phyloP scores from a whole-genome alignment of 2,888 invertebrate species.

The Cantharis rustica region DNA sequence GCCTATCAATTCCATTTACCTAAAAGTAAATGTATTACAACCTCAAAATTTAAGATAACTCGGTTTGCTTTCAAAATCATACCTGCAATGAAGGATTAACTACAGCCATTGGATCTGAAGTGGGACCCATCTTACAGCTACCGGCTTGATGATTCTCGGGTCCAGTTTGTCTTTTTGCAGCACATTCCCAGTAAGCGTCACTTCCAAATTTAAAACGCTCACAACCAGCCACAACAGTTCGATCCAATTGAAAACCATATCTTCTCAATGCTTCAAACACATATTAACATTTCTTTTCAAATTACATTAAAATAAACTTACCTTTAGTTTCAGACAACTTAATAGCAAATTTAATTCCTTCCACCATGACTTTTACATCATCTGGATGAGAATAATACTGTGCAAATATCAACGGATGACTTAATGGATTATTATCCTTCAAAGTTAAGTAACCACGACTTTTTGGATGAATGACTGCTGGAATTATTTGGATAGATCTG shows the following conservation, averaged over 20 bases:
- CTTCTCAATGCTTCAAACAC: constrained; percentile 55
- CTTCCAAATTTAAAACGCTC: constrained; percentile 74
- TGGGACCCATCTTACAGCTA: constrained; percentile 67
- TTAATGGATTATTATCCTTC: constrained; percentile 74
- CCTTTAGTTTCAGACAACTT: constrained; percentile 72
- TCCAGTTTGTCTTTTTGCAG: constrained; percentile 62
- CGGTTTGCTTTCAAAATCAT: too few species aligned
- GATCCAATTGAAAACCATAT: constrained; percentile 77
- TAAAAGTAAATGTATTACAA: constrained; percentile 41
- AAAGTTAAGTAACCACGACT: constrained; percentile 81
- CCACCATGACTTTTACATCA: constrained; percentile 79
- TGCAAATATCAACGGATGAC: constrained; percentile 83
- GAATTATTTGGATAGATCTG: constrained; percentile 74
- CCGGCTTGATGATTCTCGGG: constrained; percentile 71
- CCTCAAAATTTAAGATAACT: too few species aligned
- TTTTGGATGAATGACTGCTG: constrained; percentile 83
- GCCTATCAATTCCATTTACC: constrained; percentile 68
- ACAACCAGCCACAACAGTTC: constrained; percentile 75
- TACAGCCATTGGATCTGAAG: constrained; percentile 61
- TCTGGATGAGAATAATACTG: constrained; percentile 78
- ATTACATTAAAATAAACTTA: background rate
- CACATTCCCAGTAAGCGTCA: constrained; percentile 67
- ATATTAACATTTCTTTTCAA: background rate
- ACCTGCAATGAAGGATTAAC: constrained; percentile 57
- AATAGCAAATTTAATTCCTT: constrained; percentile 82